Evolutionary conservation across 2,888 invertebrate genomes (phyloP).

Genomic region (Scaptomyza reducta): DNA sequence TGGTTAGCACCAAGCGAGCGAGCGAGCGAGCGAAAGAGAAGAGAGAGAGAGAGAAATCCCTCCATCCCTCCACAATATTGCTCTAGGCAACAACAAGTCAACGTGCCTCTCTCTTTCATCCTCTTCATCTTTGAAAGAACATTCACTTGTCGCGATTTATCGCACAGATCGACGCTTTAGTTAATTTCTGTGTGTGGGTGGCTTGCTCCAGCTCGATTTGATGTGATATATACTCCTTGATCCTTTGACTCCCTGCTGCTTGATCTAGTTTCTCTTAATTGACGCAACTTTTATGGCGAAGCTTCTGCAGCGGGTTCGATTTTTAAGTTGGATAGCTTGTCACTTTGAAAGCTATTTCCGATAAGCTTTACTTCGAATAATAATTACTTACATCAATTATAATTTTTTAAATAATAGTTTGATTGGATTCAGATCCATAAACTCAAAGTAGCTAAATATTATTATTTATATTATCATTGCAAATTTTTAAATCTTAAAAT

Average conservation of each 20-base stretch:
- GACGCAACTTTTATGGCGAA: slow-evolving; percentile 66
- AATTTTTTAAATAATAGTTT: background rate
- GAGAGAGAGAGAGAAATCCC: slow-evolving; percentile 5
- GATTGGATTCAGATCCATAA: too few relatives aligned
- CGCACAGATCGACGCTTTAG: slow-evolving; percentile 74
- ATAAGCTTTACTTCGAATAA: too few relatives aligned
- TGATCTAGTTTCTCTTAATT: slow-evolving; percentile 73
- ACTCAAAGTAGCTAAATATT: too few relatives aligned
- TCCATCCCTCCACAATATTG: slow-evolving; percentile 44
- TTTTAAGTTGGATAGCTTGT: slow-evolving; percentile 1
- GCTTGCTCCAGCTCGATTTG: slow-evolving; percentile 20
- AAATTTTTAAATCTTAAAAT: too few relatives aligned
- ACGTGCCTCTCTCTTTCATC: background rate
- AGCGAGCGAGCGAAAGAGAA: too few relatives aligned
- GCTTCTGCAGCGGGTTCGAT: too few relatives aligned
- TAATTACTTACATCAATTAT: too few relatives aligned
- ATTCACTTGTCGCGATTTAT: slow-evolving; percentile 75
- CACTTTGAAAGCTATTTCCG: background rate
- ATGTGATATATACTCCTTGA: background rate
- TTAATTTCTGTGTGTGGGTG: slow-evolving; percentile 74
- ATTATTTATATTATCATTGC: too few relatives aligned
- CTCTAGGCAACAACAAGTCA: slow-evolving; percentile 33
- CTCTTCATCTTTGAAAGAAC: slow-evolving; percentile 3
- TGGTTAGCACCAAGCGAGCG: background rate
- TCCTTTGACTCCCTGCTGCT: background rate